Percentiles rank a stretch among this genome's conserved stretches.
phyloP scores from a whole-genome alignment of 2,113 vertebrate genomes.

The Antechinus stuartii region DNA sequence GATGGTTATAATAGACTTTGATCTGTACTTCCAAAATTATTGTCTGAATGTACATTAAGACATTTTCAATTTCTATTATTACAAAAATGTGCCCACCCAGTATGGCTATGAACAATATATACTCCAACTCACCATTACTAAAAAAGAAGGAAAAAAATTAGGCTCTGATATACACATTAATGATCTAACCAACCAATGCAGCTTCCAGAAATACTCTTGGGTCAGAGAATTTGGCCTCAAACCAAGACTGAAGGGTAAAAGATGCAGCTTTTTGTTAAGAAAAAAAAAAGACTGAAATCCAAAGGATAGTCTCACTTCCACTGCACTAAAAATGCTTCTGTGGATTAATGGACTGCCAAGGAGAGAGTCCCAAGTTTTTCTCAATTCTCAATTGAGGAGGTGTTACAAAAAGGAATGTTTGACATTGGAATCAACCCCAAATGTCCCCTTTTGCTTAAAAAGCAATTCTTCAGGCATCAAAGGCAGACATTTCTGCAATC shows the following conservation, averaged over 20 bases:
- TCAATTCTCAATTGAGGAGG: background rate
- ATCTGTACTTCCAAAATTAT: background rate
- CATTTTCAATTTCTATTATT: background rate
- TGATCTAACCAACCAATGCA: background rate
- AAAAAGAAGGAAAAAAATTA: background rate
- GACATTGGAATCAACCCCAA: background rate
- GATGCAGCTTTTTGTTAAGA: rapidly evolving
- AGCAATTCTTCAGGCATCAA: background rate
- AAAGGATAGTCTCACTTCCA: background rate
- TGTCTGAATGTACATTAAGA: background rate
- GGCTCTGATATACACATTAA: background rate
- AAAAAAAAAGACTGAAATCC: background rate
- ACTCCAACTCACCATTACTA: background rate
- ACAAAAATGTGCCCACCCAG: background rate
- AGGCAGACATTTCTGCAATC: background rate
- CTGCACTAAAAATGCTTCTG: background rate
- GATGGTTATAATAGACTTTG: background rate
- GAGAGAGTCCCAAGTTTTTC: background rate
- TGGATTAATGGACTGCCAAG: background rate
- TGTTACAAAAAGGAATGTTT: background rate
- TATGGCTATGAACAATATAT: background rate
- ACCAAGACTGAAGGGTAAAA: background rate
- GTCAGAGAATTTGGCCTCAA: background rate
- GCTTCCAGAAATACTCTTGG: rapidly evolving
- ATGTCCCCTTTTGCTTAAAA: background rate